Base-by-base conservation (phyloP, 2,797 vertebrate species). In the Eupleurogrammus muticus region DNA sequence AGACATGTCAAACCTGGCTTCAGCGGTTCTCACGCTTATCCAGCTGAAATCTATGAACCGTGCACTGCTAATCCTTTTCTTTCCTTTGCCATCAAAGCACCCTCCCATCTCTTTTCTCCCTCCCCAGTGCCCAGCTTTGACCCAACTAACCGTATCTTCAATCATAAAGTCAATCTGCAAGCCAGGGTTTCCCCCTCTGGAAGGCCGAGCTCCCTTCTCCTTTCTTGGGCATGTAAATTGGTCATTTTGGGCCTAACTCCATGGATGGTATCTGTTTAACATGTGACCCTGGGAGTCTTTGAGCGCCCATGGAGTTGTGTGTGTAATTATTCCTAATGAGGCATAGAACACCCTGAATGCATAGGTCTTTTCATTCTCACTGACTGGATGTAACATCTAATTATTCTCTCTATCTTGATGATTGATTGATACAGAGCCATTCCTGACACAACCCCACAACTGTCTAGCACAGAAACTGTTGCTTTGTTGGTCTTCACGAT, bases 311-410 rank as follows among this genome's bases (percentile, higher is more conserved):
- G 42, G 69, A 68, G 70, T 77, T 57, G 35, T 73, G 75, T 51
- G 66, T 35, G 57, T 64, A 75, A 89, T 89, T 89, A 85, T 69
- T 83, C 69, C 84, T 87, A 86, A 88, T 87, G 81, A 90, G 70
- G 23, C 77, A 38, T 56, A 61, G 42, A 28, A 28, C 5, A 5
- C 65, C 62, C 10, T 60, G 17, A 34, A 16, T 65, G 68, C 65
- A 71, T 61, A 55, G 44, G 7, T 68, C 48, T 57, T 47, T 73
- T 63, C 40, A 52, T 63, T 82, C 55, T 53, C 19, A 6, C 49
- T 57, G 1, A 52, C 28, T 55, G 10, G 17, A 68, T 51, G 23
- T 53, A 50, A 60, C 58, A 34, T n/a, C 20, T 34, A 9, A 54
- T 24, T 34, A 24, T 48, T 42, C 35, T 35, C 14, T 5, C 2